These are phyloP conservation scores for Cyprinodon brontotheroides DNA, from an alignment of 2,113 vertebrate species.

Conservation along the genomic window DNA sequence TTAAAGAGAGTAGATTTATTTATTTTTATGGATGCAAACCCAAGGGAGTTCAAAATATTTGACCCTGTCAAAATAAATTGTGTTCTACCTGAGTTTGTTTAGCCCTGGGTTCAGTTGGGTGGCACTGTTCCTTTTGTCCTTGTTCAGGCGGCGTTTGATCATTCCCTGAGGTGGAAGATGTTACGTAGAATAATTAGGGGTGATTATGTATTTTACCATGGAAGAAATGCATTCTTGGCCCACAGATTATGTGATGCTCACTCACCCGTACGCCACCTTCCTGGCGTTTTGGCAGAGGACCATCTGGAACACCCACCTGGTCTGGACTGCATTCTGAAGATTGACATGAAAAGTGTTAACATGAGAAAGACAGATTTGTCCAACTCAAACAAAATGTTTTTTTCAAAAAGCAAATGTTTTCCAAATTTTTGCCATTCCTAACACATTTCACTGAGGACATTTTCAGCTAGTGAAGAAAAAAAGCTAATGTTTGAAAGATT, in stretches of 20 bases:
- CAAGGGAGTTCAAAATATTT: neutral
- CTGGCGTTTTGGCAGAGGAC: conserved; percentile 69
- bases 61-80: neutral
- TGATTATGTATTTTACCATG: conserved; percentile 12
- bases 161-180: conserved; percentile 51
- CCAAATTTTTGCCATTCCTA: neutral
- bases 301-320: conserved; percentile 34
- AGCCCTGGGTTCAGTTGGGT: conserved; percentile 61
- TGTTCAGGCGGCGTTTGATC: conserved; percentile 76
- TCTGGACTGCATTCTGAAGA: conserved; percentile 78
- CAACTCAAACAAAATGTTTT: neutral
- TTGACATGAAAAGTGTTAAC: neutral
- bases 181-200: neutral
- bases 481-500: neutral
- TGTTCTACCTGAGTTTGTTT: conserved; percentile 63
- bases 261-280: conserved; percentile 80
- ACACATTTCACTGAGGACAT: neutral
- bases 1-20: neutral
- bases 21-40: neutral
- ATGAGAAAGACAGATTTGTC: neutral
- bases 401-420: neutral
- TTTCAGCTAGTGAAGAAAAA: neutral
- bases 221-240: conserved; percentile 20
- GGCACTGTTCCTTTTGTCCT: conserved; percentile 70
- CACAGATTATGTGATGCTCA: conserved; percentile 2